phyloP scores from a whole-genome alignment of 2,797 vertebrate species.

The Siniperca scherzeri region DNA sequence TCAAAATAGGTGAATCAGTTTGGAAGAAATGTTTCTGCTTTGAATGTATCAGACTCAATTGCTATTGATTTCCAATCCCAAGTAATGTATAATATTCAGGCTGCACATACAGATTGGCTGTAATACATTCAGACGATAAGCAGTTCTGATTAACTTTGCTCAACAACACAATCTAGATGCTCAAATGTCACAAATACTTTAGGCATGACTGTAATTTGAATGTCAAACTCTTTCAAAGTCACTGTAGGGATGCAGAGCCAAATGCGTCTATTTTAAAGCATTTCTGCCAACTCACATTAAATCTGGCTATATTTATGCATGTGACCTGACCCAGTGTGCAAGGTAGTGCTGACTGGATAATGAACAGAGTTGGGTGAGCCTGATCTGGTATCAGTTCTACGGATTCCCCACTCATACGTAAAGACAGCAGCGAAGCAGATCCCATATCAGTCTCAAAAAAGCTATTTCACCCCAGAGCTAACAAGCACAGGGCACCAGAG shows the following conservation, averaged over 20 bases:
- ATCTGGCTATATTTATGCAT: slow-evolving; percentile 22
- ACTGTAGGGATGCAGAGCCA: background rate
- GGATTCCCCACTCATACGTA: background rate
- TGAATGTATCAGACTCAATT: background rate
- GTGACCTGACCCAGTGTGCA: slow-evolving; percentile 33
- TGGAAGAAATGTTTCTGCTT: background rate
- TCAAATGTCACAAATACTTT: slow-evolving; percentile 9
- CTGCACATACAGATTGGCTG: background rate
- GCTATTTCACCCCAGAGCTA: slow-evolving; percentile 34
- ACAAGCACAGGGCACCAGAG: slow-evolving; percentile 44
- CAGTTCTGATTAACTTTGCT: background rate
- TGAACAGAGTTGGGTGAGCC: slow-evolving; percentile 29
- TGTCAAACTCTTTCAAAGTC: slow-evolving; percentile 17
- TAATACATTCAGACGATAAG: background rate
- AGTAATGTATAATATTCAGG: background rate
- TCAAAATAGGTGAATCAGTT: background rate
- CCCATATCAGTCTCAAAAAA: slow-evolving; percentile 16
- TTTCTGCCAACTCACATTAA: slow-evolving; percentile 11
- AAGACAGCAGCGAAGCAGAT: slow-evolving; percentile 26
- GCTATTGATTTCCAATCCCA: background rate
- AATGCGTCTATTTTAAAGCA: background rate
- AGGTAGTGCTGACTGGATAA: slow-evolving; percentile 47
- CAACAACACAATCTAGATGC: background rate
- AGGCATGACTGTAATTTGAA: background rate
- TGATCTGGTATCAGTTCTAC: slow-evolving; percentile 19